Evolutionary conservation across 1,140 invertebrate species (phyloP).

Genomic region (Pomacea maculata): DNA sequence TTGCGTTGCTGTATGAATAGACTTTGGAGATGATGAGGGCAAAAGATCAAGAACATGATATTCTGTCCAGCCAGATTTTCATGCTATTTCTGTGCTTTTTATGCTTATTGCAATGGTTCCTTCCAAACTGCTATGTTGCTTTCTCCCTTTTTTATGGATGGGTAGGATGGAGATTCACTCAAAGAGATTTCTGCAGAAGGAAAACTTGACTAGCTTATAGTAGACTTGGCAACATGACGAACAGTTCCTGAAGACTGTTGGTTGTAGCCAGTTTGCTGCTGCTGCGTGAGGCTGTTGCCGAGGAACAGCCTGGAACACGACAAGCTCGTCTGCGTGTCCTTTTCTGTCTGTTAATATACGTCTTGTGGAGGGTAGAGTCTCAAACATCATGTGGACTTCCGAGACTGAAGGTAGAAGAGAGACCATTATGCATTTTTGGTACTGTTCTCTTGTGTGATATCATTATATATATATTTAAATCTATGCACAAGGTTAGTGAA

Average conservation of each 20-base stretch:
- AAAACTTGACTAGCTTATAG: neutral
- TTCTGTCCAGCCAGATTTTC: neutral
- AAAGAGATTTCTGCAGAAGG: neutral
- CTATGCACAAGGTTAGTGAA: too few relatives aligned
- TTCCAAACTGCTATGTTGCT: neutral
- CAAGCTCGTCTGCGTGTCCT: too few relatives aligned
- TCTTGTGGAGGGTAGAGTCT: too few relatives aligned
- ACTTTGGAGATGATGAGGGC: neutral
- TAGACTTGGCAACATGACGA: neutral
- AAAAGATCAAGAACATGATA: neutral
- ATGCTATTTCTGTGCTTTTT: neutral
- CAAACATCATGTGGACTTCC: too few relatives aligned
- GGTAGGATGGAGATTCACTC: neutral
- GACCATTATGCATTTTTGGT: too few relatives aligned
- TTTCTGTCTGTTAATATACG: too few relatives aligned
- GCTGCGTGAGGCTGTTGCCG: neutral
- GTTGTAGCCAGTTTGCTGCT: neutral
- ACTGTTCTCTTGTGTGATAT: too few relatives aligned
- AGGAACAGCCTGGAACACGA: too few relatives aligned
- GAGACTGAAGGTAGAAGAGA: too few relatives aligned
- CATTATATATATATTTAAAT: too few relatives aligned
- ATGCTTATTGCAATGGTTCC: neutral
- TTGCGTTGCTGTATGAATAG: neutral
- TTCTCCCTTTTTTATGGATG: neutral
- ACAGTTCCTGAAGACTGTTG: neutral